Evolutionary conservation across 2,797 vertebrate genomes (phyloP), one percentile per base, ranked within the genome.

Genomic region (Hybognathus amarus): DNA sequence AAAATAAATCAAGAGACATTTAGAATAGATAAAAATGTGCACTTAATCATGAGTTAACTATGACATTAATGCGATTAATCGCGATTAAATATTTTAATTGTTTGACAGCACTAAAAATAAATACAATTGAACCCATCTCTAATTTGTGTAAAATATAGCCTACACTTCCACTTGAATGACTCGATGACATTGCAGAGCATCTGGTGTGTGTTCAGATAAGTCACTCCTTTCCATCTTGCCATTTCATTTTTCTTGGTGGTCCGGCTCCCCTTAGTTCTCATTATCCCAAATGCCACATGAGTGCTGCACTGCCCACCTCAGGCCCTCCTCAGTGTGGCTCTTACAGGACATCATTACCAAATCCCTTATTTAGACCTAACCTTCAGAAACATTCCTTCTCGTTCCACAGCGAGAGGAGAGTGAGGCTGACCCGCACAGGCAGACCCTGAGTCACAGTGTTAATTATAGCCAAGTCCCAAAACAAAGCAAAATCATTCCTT

Each of bases 401-500:
- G 18, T 17, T 45, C 7, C 24, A n/a, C 64, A 15, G 8, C 17
- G 30, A 59, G 75, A 88, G 78, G 63, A 50, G 63, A 36, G 30
- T 13, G 78, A 75, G 67, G 64, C 77, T 68, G 83, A 79, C 83
- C 87, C 59, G 69, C 75, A 67, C 88, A 83, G 79, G 79, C 82
- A 79, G 79, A 81, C 84, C 80, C 54, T 33, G 84, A 90, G 89
- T 90, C 89, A 87, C 63, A 18, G 71, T 87, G 85, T 87, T 90
- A 90, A 89, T 90, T 88, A 90, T 88, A 83, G 82, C 82, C 63
- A 24, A 8, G 54, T 64, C 82, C 81, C 59, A 84, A 80, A 87
- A 87, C 88, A 84, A 88, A 85, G 84, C 56, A 79, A 87, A 83
- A 71, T 86, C 59, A 84, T 87, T 87, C 85, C 73, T 68, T n/a